Percentiles rank a stretch among this genome's conserved stretches.
Conservation (phyloP, 2,888 invertebrate genomes). For the Callyntrura sp. region DNA sequence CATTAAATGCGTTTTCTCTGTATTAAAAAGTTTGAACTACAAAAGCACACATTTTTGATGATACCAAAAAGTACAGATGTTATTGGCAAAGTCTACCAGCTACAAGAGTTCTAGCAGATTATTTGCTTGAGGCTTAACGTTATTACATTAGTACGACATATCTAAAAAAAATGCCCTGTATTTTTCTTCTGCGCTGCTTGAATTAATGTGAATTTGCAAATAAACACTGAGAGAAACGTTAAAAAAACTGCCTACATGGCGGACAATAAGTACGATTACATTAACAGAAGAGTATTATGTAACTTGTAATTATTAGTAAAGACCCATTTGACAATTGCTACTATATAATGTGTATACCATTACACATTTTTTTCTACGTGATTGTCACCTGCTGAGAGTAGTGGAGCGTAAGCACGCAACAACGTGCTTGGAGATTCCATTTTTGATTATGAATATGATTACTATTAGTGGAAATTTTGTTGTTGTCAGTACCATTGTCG, state of each 20-base stretch:
- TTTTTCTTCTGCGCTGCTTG: conserved; percentile 48
- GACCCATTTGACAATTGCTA: conserved; percentile 61
- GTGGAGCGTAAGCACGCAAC: conserved; percentile 65
- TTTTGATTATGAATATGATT: conserved; percentile 57
- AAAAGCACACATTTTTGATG: not conserved
- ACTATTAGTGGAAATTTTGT: conserved; percentile 21
- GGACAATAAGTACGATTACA: conserved; percentile 54
- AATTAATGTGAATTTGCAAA: conserved; percentile 54
- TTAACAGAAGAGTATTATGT: conserved; percentile 51
- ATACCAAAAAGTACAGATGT: not conserved
- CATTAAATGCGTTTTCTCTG: conserved; percentile 35
- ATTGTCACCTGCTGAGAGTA: conserved; percentile 77
- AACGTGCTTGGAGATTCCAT: conserved; percentile 47
- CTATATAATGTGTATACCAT: conserved; percentile 12
- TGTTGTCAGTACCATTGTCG: conserved; percentile 26
- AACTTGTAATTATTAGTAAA: conserved; percentile 65
- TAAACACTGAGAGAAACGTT: conserved; percentile 23
- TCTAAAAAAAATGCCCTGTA: conserved; percentile 31
- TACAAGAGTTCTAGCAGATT: not conserved
- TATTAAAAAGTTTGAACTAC: conserved; percentile 15
- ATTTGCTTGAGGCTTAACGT: conserved; percentile 18
- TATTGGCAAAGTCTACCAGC: not conserved
- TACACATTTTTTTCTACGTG: conserved; percentile 30
- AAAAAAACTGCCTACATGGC: conserved; percentile 49
- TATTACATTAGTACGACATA: not conserved